Evolutionary conservation across 2,797 vertebrate genomes (phyloP).

Genomic region (Tenualosa thibaudeaui): DNA sequence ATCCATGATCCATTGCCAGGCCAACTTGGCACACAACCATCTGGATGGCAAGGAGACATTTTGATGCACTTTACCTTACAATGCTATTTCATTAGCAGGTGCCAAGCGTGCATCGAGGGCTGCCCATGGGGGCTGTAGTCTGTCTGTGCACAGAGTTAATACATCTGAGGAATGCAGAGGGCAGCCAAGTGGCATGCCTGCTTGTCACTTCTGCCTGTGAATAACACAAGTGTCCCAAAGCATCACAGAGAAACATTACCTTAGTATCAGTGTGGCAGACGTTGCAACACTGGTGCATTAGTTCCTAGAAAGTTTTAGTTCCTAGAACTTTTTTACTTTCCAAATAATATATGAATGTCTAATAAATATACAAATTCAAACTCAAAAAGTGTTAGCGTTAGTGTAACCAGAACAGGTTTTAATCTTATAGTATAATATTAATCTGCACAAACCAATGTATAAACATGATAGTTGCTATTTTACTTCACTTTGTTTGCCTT

Average conservation of each 20-base stretch:
- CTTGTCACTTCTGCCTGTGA: slow-evolving; percentile 28
- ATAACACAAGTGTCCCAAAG: slow-evolving; percentile 14
- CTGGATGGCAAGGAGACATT: slow-evolving; percentile 75
- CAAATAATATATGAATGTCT: background rate
- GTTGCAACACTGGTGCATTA: background rate
- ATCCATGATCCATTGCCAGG: slow-evolving; percentile 42
- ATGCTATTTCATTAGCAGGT: slow-evolving; percentile 73
- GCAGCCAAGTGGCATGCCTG: slow-evolving; percentile 21
- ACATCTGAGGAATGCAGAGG: slow-evolving; percentile 52
- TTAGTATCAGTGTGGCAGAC: background rate
- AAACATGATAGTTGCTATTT: too few species aligned
- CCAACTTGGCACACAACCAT: slow-evolving; percentile 74
- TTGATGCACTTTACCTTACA: slow-evolving; percentile 74
- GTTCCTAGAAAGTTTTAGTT: slow-evolving; percentile 15
- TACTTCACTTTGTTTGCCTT: too few species aligned
- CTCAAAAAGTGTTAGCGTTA: background rate
- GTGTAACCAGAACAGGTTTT: too few species aligned
- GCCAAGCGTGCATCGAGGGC: slow-evolving; percentile 69
- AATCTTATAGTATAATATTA: too few species aligned
- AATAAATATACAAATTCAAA: background rate
- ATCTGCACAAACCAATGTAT: too few species aligned
- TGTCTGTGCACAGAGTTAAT: slow-evolving; percentile 60
- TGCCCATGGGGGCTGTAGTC: slow-evolving; percentile 43
- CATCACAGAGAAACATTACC: slow-evolving; percentile 15
- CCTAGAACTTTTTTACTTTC: too few species aligned